Conservation (phyloP, 2,113 vertebrate genomes). For the Lipophrys pholis region DNA sequence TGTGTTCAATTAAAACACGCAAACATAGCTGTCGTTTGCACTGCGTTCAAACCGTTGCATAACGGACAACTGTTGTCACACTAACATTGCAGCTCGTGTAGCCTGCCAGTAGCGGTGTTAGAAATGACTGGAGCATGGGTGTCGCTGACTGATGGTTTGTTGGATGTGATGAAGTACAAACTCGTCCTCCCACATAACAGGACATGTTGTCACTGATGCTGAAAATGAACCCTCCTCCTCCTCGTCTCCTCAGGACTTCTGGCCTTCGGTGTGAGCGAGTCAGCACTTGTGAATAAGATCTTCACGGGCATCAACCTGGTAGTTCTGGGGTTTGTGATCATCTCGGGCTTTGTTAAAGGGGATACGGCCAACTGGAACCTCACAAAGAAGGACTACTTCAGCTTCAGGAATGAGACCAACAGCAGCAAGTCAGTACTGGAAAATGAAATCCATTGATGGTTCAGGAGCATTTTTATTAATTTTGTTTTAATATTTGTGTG, state of each 20-base stretch:
- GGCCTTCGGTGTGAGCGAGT: conserved; percentile 94
- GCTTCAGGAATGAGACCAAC: conserved; percentile 61
- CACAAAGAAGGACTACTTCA: conserved; percentile 71
- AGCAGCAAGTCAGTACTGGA: conserved; percentile 1
- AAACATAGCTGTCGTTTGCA: background rate
- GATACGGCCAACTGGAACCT: conserved; percentile 90
- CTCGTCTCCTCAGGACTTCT: conserved; percentile 85
- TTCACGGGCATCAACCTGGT: conserved; percentile 93
- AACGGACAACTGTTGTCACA: conserved; percentile 44
- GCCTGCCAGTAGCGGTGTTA: conserved; percentile 38
- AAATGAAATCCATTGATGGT: background rate
- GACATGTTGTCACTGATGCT: conserved; percentile 30
- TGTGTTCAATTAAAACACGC: no score
- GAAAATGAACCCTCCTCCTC: conserved; percentile 16
- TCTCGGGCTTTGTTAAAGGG: conserved; percentile 92
- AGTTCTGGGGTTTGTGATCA: conserved; percentile 91
- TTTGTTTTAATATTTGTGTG: background rate
- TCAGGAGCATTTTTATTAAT: background rate
- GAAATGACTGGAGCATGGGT: conserved; percentile 19
- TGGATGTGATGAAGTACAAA: conserved; percentile 27
- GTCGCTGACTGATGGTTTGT: conserved; percentile 41
- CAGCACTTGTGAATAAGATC: conserved; percentile 94
- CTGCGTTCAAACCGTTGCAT: conserved; percentile 7
- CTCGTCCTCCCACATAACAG: conserved; percentile 56
- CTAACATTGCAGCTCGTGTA: conserved; percentile 23